Base-by-base conservation (phyloP, 2,888 invertebrate species). In the Allacma fusca region DNA sequence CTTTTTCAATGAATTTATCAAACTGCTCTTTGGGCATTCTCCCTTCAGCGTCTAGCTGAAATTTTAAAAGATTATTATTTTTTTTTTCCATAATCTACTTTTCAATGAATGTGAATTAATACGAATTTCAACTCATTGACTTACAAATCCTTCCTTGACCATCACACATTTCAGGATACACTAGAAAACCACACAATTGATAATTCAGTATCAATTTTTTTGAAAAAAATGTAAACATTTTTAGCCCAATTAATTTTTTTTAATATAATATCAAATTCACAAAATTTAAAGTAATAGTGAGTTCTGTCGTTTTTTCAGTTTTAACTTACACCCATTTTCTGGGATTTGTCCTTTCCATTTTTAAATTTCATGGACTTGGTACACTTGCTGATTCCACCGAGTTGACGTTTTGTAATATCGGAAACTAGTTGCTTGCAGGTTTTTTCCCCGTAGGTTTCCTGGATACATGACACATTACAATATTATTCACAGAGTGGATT, bases 121-220 rank as follows among this genome's bases (percentile, higher is more conserved):
- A n/a, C n/a, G n/a, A n/a, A n/a, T n/a, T n/a, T n/a, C n/a, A n/a
- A n/a, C n/a, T n/a, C n/a, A n/a, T n/a, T n/a, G n/a, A n/a, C 75
- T 75, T 67, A 76, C 76, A 13, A 76, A 16, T 12, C 70, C 70
- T 43, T 76, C 76, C n/a, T 34, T 29, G 0, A 21, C 19, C 76
- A 76, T 76, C 2, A 62, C 76, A 21, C 76, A 76, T 69, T 50
- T 69, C 1, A 76, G 59, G 24, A 77, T 65, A 57, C 77, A 77
- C 77, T 77, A 44, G 2, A 57, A 50, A 57, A 44, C 9, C 9
- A 72, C 13, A 44, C 26, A 69, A 44, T 44, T n/a, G 24, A 24
- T 16, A 21, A 5, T 28, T 68, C 4, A 34, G 29, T 29, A 19
- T 26, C 24, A 40, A n/a, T n/a, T n/a, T n/a, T n/a, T n/a, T n/a